These are phyloP conservation scores for Yponomeuta malinellus DNA, from an alignment of 2,888 invertebrate genomes.

Conservation along the genomic window DNA sequence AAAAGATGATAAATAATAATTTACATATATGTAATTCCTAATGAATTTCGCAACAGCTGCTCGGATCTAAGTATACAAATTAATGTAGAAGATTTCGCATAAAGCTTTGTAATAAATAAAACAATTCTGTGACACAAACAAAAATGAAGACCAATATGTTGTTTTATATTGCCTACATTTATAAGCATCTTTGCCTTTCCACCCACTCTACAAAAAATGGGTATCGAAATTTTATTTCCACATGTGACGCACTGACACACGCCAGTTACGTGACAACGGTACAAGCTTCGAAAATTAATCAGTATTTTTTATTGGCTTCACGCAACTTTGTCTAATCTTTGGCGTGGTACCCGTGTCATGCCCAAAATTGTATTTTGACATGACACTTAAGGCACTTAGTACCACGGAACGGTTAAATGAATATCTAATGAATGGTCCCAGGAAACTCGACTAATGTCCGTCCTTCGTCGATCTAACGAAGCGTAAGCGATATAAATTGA, in stretches of 20 bases:
- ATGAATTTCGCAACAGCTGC: not conserved
- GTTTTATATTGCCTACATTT: not conserved
- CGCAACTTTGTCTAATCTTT: conserved; percentile 14
- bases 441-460: conserved; percentile 24
- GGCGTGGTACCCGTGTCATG: conserved; percentile 21
- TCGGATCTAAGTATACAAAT: not conserved
- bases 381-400: conserved; percentile 34
- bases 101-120: too few species aligned
- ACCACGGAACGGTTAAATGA: conserved; percentile 39
- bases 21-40: not conserved
- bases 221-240: not conserved
- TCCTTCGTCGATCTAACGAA: conserved; percentile 31
- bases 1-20: too few species aligned
- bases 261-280: not conserved
- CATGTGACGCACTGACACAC: not conserved
- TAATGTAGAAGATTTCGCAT: too few species aligned
- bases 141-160: not conserved
- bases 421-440: conserved; percentile 35
- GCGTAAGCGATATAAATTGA: conserved; percentile 39
- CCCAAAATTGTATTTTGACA: conserved; percentile 31
- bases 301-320: not conserved
- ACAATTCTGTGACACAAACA: not conserved
- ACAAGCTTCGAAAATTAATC: not conserved
- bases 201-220: not conserved
- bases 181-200: not conserved